Evolutionary conservation across 2,113 vertebrate species (phyloP), one percentile per base, ranked within the genome.

Genomic region (Percina caprodes): DNA sequence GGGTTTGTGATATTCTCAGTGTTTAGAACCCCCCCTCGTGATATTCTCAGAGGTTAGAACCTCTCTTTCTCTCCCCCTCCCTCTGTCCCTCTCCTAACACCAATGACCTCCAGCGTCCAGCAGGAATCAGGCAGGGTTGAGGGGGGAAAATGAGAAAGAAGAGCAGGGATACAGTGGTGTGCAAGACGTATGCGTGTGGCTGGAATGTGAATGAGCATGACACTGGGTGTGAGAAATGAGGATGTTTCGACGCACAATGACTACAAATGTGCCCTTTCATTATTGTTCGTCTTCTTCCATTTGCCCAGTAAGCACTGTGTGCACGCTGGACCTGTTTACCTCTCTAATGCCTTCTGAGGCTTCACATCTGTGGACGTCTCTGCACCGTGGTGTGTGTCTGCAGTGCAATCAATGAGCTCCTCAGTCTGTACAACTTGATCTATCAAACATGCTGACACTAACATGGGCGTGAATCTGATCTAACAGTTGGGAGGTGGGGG

Each of bases 251-350:
- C 30, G 30, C 85, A 87, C 84, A 86, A 74, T 77, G 90, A 90
- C 88, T 91, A 83, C 88, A 92, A 89, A 92, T 91, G 85, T 15
- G 59, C 61, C 69, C 77, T 39, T 89, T 88, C 85, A 87, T 91
- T 90, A 90, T 66, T 70, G 73, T 52, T 75, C 72, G 59, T 26
- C 76, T 68, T 88, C 49, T 77, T 73, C 65, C 59, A 70, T 80
- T 83, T 77, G 62, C 79, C 78, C 73, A 18, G 54, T 23, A 46
- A 59, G 70, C 9, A 15, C 56, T 45, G 58, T 72, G 70, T 56
- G 51, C 51, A 3, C 3, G 23, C 69, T n/a, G 26, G 69, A 79
- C 60, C 78, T 45, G 80, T 84, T 86, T 77, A 55, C 58, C 63
- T 63, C 81, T 30, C 23, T n/a, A 16, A 68, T 69, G 54, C 68